Evolutionary conservation across 2,888 invertebrate species (phyloP), one percentile per base, ranked within the genome.

Genomic region (Watsonalla binaria): DNA sequence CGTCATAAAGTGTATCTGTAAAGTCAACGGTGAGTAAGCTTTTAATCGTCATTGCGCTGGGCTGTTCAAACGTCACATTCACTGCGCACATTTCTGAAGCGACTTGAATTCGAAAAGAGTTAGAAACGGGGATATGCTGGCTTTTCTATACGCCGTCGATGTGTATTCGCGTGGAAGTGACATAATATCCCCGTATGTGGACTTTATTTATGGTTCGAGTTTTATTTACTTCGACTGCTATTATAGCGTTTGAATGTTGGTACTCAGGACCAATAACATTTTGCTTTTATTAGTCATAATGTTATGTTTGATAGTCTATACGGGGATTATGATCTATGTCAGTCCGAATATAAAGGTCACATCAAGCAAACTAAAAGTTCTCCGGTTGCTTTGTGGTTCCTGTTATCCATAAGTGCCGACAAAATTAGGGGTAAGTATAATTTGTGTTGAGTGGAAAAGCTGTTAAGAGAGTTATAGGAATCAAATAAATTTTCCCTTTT

Each of bases 61-160:
- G 60, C 47, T 62, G 69, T 66, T 70, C 67, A 66, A 68, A 66
- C 65, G 70, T 74, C 74, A 72, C 62, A 66, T 60, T 60, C 72
- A 68, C 49, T 37, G 64, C 46, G 57, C 57, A 54, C 62, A 58
- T 65, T 65, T 68, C 64, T 66, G 59, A 59, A 64, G 63, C 60
- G 62, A 60, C 60, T 53, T 65, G 68, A 65, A 72, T 72, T 75
- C 62, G 60, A 65, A 76, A 70, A 74, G 74, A 76, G 72, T 72
- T 68, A 65, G 64, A 62, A 70, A 52, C 54, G 59, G 51, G 56
- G 59, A 63, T 62, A 61, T 61, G 55, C 57, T 49, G 58, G 58
- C 53, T 59, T 65, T 67, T 64, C 57, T 59, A 61, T 55, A 59
- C 58, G 54, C 54, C 64, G 50, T 35, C 52, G 66, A 66, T 63